A percentile compares a stretch with the other conserved stretches of the same genome.
Conservation (phyloP, 2,888 invertebrate species). For the Epicampocera succincta region DNA sequence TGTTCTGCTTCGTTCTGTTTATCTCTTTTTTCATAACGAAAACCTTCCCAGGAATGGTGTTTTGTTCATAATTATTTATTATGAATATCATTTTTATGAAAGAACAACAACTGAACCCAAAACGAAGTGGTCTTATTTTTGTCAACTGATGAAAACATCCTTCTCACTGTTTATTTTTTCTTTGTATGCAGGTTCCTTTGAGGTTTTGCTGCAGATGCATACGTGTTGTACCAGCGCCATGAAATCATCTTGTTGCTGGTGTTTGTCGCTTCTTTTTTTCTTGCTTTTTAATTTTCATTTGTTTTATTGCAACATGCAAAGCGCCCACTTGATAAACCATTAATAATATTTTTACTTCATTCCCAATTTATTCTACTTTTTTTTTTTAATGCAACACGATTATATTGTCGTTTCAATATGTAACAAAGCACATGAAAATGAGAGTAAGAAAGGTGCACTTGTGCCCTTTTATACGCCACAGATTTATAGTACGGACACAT, state of each 20-base stretch:
- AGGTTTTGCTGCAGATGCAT: not conserved
- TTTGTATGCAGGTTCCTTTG: conserved; percentile 22
- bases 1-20: not conserved
- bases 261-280: conserved; percentile 8
- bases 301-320: conserved; percentile 65
- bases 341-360: conserved; percentile 66
- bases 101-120: conserved; percentile 3
- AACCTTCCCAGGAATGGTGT: conserved; percentile 51
- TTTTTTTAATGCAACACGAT: conserved; percentile 45
- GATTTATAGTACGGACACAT: not conserved
- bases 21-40: not conserved
- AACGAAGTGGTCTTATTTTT: conserved; percentile 56
- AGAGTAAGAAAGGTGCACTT: not conserved
- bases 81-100: conserved; percentile 60
- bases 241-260: conserved; percentile 3
- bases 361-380: conserved; percentile 65
- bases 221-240: not conserved
- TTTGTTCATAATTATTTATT: conserved; percentile 57
- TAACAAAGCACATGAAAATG: conserved; percentile 51
- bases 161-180: conserved; percentile 21
- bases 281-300: conserved; percentile 46
- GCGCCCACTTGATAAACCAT: conserved; percentile 68
- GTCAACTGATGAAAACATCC: conserved; percentile 63
- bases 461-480: not conserved
- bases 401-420: conserved; percentile 55